Conservation (phyloP, 2,113 vertebrate genomes). For the Lepus europaeus region DNA sequence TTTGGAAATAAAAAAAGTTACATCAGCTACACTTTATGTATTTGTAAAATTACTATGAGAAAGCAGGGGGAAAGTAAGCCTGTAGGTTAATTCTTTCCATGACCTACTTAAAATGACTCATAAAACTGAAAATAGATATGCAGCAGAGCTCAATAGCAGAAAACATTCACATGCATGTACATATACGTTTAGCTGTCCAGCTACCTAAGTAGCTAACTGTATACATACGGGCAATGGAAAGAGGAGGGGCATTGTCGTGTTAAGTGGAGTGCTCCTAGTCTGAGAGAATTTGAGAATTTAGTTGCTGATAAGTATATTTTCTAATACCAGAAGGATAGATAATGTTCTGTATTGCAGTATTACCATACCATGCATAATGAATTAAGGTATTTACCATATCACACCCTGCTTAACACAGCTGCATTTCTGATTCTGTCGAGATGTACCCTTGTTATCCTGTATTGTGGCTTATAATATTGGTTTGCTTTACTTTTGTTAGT, state of each 20-base stretch:
- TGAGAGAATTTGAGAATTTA: constrained; percentile 13
- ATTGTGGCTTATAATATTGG: background rate
- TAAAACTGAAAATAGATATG: background rate
- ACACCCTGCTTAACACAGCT: background rate
- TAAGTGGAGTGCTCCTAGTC: constrained; percentile 30
- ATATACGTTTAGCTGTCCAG: background rate
- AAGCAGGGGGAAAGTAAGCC: background rate
- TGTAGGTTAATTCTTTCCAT: constrained; percentile 19
- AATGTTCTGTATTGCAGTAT: background rate
- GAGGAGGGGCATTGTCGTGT: background rate
- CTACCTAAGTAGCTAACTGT: background rate
- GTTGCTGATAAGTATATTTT: background rate
- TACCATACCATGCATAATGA: background rate
- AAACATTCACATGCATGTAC: background rate
- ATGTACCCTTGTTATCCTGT: background rate
- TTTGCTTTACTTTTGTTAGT: constrained; percentile 21
- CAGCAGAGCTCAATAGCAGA: constrained; percentile 10
- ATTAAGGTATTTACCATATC: background rate
- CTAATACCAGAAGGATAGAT: background rate
- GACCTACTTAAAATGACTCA: background rate
- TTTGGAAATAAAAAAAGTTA: constrained; percentile 33
- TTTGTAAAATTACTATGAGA: background rate
- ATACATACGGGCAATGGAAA: background rate
- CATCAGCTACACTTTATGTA: background rate
- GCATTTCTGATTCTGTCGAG: background rate